Base-by-base conservation (phyloP, 1,140 invertebrate species). In the Teleogryllus occipitalis region DNA sequence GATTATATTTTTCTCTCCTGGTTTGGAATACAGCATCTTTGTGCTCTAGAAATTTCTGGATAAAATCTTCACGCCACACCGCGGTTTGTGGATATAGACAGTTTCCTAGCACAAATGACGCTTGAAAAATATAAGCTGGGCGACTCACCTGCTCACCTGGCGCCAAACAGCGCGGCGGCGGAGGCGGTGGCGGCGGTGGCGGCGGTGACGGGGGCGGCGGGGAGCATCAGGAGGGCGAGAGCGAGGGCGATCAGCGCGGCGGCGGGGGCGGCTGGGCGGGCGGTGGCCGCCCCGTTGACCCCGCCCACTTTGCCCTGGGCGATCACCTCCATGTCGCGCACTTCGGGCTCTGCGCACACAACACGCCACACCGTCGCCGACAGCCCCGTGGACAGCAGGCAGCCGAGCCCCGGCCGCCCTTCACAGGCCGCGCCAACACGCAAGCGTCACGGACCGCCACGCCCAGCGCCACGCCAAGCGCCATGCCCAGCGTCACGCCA, bases 241-340 rank as follows among this genome's bases (percentile, higher is more conserved):
- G 54, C 54, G 18, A 18, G 10, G 10, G 18, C 10, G 10, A 65
- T 1, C 54, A 65, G 54, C 10, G 54, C 54, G 54, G 10, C 10
- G 54, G 10, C 54, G 10, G 54, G 10, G 18, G 54, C 54, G 54
- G 18, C 54, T 10, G 10, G 2, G 54, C 2, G 7, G 10, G 54
- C 54, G 18, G 10, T 18, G 18, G 10, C 18, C 54, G 54, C 54
- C 10, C 18, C 54, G 18, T 18, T 18, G 18, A 10, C 18, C 54
- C 10, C 54, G 54, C 18, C 18, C 54, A 65, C 54, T 65, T 65
- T 65, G 54, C 54, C 54, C 54, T 10, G 10, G 10, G 54, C 54
- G 54, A 65, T 65, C 54, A 65, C 54, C 54, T 65, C 54, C 54
- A 65, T 65, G 54, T 65, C 54, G 54, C 54, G 54, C 54, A 65